phyloP scores from a whole-genome alignment of 1,140 invertebrate genomes.

The Apis mellifera region DNA sequence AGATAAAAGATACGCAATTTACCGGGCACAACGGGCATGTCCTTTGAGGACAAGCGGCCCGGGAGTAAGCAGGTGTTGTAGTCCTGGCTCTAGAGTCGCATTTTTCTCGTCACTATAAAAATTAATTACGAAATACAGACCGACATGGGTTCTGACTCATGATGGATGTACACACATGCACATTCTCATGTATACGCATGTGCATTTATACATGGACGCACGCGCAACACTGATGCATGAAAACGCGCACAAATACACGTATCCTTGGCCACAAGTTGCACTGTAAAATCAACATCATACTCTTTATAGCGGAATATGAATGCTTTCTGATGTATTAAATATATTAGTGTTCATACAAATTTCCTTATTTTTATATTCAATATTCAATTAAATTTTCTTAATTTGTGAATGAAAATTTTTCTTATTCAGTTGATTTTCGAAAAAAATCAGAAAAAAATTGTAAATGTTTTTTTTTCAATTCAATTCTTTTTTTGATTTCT shows the following conservation, averaged over 20 bases:
- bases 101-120: conserved; percentile 52
- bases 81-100: conserved; percentile 49
- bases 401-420: not conserved
- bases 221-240: conserved; percentile 21
- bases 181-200: not conserved
- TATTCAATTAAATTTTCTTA: not conserved
- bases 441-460: not conserved
- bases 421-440: not conserved
- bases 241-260: conserved; percentile 35
- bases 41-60: conserved; percentile 43
- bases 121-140: conserved; percentile 67
- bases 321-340: not conserved
- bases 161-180: conserved; percentile 60
- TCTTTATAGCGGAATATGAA: conserved; percentile 16
- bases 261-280: conserved; percentile 32
- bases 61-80: conserved; percentile 45
- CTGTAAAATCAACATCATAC: conserved; percentile 9
- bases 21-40: conserved; percentile 58
- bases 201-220: not conserved
- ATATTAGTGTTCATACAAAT: conserved; percentile 6
- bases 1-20: conserved; percentile 41
- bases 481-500: not conserved
- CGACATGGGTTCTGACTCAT: conserved; percentile 70
- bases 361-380: conserved; percentile 24
- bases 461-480: not conserved